Percentiles rank a stretch among this genome's conserved stretches.
These are phyloP conservation scores for Planococcus citri DNA, from an alignment of 1,140 invertebrate genomes.

Conservation along the genomic window DNA sequence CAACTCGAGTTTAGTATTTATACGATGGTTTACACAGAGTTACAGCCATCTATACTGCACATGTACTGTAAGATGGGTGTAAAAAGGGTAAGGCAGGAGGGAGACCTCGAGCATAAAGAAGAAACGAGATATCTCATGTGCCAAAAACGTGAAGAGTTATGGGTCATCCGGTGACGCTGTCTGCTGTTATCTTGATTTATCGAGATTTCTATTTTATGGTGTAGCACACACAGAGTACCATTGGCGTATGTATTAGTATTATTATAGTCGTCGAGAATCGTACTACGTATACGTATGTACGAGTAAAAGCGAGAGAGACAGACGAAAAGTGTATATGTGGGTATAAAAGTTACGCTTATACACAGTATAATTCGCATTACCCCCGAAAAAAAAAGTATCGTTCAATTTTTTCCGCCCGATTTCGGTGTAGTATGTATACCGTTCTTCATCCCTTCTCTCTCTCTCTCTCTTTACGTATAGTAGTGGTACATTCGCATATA, in stretches of 20 bases:
- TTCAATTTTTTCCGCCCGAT: conserved; percentile 16
- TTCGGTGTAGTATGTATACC: background rate
- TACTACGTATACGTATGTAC: background rate
- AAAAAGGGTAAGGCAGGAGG: background rate
- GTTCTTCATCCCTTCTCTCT: too few species aligned
- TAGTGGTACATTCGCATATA: background rate
- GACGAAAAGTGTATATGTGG: background rate
- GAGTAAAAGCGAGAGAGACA: too few species aligned
- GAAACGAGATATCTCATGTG: conserved; percentile 20
- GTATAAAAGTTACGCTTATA: background rate
- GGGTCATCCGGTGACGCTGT: conserved; percentile 19
- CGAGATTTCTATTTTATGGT: conserved; percentile 15
- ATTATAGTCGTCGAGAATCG: background rate
- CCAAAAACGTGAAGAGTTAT: conserved; percentile 20
- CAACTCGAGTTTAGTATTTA: too few species aligned
- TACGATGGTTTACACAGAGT: too few species aligned
- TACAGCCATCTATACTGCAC: too few species aligned
- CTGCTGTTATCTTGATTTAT: conserved; percentile 20
- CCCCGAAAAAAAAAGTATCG: conserved; percentile 1
- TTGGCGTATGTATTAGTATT: background rate
- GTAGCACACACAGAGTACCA: background rate
- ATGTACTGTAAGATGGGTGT: too few species aligned
- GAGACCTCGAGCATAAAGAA: conserved; percentile 11
- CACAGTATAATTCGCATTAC: background rate
- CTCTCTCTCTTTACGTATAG: too few species aligned